Base-by-base conservation (phyloP, 1,140 invertebrate genomes). In the Acromyrmex echinatior region DNA sequence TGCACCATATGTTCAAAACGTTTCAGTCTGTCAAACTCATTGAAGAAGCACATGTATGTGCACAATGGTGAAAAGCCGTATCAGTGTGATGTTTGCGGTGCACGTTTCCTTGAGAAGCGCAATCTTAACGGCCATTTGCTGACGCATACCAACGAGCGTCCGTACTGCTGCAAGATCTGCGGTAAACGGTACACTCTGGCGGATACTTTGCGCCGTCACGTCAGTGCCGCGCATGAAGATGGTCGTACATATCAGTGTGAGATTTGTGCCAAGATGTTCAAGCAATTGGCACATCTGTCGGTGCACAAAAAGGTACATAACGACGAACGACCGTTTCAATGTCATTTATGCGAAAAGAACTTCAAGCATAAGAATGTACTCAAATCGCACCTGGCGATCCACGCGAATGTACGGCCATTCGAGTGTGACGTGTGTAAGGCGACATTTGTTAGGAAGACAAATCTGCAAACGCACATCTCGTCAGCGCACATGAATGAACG, bases 261-360 rank as follows among this genome's bases (percentile, higher is more conserved):
- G 45, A 93, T 94, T 7, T 94, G 94, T 58, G 94, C 93, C 0
- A 94, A 94, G 45, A 94, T 94, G 93, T 96, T 96, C 81, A 96
- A 95, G 10, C 96, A 96, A 85, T 92, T 96, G 4, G 95, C 95
- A 0, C 96, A 96, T 92, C 82, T 96, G 0, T 95, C 93, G 10
- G 96, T 95, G 77, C 96, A 96, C 86, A 96, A 96, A 66, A 93
- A 95, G 63, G 96, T 97, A 14, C 97, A 98, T 92, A 97, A 97
- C 1, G 96, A 97, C 2, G 97, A 97, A 88, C 96, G 97, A 74
- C 97, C 97, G 0, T 98, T 97, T 89, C 96, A 96, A 58, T 98
- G 97, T 94, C 96, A 95, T 79, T 88, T 96, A 5, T 96, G 96
- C 87, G 95, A 95, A 12, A 94, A 95, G 80, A 95, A 95, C 21